Evolutionary conservation across 30 jellyfish, hydroid and myxozoan species (phyloP).

Genomic region (Clytia hemisphaerica): DNA sequence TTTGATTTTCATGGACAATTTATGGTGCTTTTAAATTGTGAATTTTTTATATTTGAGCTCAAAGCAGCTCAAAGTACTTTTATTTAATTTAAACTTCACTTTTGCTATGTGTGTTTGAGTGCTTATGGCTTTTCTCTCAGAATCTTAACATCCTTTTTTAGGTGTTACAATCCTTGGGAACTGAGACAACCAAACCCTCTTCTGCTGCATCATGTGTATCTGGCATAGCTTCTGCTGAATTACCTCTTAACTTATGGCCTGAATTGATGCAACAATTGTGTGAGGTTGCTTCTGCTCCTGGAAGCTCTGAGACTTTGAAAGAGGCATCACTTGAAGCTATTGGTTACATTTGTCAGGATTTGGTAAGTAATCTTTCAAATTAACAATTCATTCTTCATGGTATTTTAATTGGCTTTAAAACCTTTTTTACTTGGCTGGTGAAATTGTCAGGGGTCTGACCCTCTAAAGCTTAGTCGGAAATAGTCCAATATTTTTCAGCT

Average conservation of each 20-base stretch:
- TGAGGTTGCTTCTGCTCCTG: slow-evolving; percentile 43
- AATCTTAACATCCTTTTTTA: not conserved
- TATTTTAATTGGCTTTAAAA: too few species aligned
- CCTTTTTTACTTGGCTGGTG: too few species aligned
- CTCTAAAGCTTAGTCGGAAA: too few species aligned
- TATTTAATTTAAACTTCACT: too few species aligned
- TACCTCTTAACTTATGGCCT: slow-evolving; percentile 78
- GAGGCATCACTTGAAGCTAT: slow-evolving; percentile 95
- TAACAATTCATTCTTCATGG: too few species aligned
- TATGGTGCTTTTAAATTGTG: too few species aligned
- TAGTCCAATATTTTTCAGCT: too few species aligned
- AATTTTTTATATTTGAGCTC: too few species aligned
- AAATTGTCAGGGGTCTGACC: too few species aligned
- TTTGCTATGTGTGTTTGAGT: not conserved
- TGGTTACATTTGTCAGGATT: slow-evolving; percentile 95
- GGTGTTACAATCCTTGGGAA: slow-evolving; percentile 89
- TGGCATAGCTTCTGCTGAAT: slow-evolving; percentile 91
- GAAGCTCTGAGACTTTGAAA: slow-evolving; percentile 49
- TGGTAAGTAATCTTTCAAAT: slow-evolving; percentile 41
- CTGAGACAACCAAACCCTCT: slow-evolving; percentile 82
- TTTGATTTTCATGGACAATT: not conserved
- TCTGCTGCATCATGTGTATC: slow-evolving; percentile 97
- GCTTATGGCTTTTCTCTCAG: not conserved
- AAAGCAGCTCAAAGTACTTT: too few species aligned
- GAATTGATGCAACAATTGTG: slow-evolving; percentile 57